A percentile compares a stretch with the other conserved stretches of the same genome.
Evolutionary conservation across 2,797 vertebrate genomes (phyloP).

Genomic region (Tympanoctomys barrerae): DNA sequence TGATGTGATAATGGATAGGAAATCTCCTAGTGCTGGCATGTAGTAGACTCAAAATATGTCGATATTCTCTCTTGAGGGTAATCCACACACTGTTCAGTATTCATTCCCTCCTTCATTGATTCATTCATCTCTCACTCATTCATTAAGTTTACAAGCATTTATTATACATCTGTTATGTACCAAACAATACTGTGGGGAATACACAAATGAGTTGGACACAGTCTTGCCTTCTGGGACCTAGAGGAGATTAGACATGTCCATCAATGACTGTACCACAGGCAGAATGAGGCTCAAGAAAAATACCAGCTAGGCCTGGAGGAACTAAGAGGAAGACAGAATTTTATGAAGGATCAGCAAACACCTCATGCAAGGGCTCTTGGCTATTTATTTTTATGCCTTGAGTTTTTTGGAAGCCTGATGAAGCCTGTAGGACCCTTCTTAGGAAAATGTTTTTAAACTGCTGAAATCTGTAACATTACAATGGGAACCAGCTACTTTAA

Average conservation of each 20-base stretch:
- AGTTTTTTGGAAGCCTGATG: background rate
- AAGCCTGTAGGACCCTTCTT: background rate
- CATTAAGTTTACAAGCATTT: constrained; percentile 7
- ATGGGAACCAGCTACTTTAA: background rate
- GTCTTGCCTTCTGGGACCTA: background rate
- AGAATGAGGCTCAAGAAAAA: background rate
- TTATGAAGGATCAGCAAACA: background rate
- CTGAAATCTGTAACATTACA: background rate
- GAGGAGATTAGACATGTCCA: background rate
- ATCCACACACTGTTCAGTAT: background rate
- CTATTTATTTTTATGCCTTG: background rate
- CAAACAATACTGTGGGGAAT: background rate
- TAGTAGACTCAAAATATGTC: background rate
- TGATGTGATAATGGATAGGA: background rate
- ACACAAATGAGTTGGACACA: background rate
- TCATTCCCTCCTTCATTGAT: background rate
- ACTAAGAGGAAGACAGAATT: background rate
- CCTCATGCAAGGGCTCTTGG: background rate
- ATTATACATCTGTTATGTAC: background rate
- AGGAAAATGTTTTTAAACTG: background rate
- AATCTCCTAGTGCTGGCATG: background rate
- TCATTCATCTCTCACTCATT: background rate
- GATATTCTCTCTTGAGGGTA: background rate
- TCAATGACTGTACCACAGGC: background rate
- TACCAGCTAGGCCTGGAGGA: background rate